These are phyloP conservation scores for Erannis defoliaria DNA, from an alignment of 2,888 invertebrate species.

Conservation along the genomic window DNA sequence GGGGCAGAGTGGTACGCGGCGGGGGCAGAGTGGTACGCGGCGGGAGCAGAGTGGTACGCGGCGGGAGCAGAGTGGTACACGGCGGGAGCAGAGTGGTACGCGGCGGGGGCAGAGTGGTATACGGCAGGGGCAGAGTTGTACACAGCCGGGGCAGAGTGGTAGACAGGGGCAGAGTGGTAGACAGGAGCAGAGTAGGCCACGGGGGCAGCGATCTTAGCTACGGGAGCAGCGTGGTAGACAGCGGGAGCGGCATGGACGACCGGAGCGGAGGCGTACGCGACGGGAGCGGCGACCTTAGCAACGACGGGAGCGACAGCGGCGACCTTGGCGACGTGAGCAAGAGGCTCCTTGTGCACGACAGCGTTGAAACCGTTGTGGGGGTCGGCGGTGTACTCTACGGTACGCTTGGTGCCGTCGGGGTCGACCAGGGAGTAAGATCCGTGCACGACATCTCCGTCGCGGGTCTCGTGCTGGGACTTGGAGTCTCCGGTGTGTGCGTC, in stretches of 20 bases:
- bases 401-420: conserved; percentile 80
- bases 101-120: conserved; percentile 46
- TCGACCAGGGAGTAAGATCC: conserved; percentile 82
- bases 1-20: conserved; percentile 43
- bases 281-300: conserved; percentile 48
- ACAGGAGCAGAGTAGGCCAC: background rate
- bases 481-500: conserved; percentile 81
- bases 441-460: conserved; percentile 81
- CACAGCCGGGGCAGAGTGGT: too few species aligned
- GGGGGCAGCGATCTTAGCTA: background rate
- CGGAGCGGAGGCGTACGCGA: conserved; percentile 46
- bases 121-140: too few species aligned
- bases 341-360: conserved; percentile 77
- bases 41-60: conserved; percentile 52
- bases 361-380: conserved; percentile 83
- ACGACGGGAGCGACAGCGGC: conserved; percentile 56
- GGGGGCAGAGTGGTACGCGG: conserved; percentile 55
- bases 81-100: conserved; percentile 56
- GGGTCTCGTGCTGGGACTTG: conserved; percentile 79
- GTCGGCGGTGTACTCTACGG: conserved; percentile 83
- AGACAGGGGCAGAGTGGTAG: too few species aligned
- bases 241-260: conserved; percentile 56
- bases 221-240: conserved; percentile 43
- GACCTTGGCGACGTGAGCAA: conserved; percentile 59
- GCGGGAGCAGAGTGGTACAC: conserved; percentile 52